These are phyloP conservation scores for Bos indicus DNA, from an alignment of 2,113 vertebrate species.

Conservation along the genomic window DNA sequence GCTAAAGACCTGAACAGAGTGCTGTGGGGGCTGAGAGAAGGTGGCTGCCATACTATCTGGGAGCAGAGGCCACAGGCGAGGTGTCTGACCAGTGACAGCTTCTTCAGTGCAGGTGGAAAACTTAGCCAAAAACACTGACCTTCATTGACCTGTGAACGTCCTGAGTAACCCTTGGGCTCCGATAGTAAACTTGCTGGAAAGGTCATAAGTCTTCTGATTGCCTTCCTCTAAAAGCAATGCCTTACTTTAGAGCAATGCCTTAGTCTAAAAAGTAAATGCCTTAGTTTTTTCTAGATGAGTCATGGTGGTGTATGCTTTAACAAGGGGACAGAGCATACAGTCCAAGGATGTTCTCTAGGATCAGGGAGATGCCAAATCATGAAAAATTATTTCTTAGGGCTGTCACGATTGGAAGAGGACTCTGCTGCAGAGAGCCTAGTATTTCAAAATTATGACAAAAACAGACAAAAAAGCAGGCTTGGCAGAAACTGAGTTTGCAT, in stretches of 20 bases:
- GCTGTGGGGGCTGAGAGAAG: neutral
- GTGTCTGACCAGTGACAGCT: neutral
- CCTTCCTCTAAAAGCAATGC: neutral
- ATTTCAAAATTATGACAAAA: constrained; percentile 63
- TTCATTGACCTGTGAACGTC: neutral
- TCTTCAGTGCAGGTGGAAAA: neutral
- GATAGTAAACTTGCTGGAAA: neutral
- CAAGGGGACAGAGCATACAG: neutral
- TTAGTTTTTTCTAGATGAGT: constrained; percentile 34
- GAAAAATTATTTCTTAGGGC: constrained; percentile 32
- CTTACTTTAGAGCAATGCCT: neutral
- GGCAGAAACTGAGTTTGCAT: constrained; percentile 36
- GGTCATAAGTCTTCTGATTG: neutral
- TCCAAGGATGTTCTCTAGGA: constrained; percentile 33
- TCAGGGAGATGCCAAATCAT: constrained; percentile 33
- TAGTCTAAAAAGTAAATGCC: neutral
- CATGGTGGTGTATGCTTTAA: constrained; percentile 9
- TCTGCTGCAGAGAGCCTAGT: constrained; percentile 31
- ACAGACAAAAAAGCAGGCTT: constrained; percentile 42
- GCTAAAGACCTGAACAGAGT: neutral
- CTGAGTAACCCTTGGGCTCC: neutral
- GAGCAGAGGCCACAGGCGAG: neutral
- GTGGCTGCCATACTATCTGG: neutral
- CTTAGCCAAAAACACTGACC: neutral
- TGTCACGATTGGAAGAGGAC: constrained; percentile 21